Base-by-base conservation (phyloP, 2,888 invertebrate genomes). In the Nomada fucata region DNA sequence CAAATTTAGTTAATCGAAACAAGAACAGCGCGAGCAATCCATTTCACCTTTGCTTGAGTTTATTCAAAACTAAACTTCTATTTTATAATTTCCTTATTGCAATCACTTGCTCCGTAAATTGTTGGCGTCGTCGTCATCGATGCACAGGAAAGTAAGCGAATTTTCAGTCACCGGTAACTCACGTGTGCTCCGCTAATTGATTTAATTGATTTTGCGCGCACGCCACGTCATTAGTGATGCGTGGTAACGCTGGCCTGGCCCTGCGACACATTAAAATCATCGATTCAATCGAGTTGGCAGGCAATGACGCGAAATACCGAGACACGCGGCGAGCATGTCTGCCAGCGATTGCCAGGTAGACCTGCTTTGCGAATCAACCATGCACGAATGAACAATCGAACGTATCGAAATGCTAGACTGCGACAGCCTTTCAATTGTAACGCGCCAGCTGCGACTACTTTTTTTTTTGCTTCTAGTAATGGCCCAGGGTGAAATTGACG, bases 161-260 rank as follows among this genome's bases (percentile, higher is more conserved):
- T 86, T 87, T 85, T 82, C 83, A 86, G 80, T 84, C 87, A 29
- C 78, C 77, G 74, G 76, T 52, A 60, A 57, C 57, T 57, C 47
- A 68, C 71, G 79, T 82, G 75, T 76, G 72, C 69, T 57, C n/a
- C 83, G 87, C 80, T 91, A 91, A 91, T 91, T 91, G 89, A 91
- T 90, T 91, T 89, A 89, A 91, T 91, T 91, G 91, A 91, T 91
- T 90, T 89, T 83, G 84, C 86, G 65, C 7, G 82, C 87, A 72
- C 86, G 86, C 70, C 86, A 86, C 88, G 91, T 91, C 90, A 90
- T 91, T 91, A 89, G 87, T 87, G 91, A 90, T 90, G 90, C 89
- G 86, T 79, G 79, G 77, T 75, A 84, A 84, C 76, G 83, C 57
- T 80, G 55, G 29, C 64, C 67, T 57, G 74, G 61, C 47, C 76